A percentile compares a stretch with the other conserved stretches of the same genome.
Conservation (phyloP, 2,888 invertebrate genomes). For the Mimas tiliae region DNA sequence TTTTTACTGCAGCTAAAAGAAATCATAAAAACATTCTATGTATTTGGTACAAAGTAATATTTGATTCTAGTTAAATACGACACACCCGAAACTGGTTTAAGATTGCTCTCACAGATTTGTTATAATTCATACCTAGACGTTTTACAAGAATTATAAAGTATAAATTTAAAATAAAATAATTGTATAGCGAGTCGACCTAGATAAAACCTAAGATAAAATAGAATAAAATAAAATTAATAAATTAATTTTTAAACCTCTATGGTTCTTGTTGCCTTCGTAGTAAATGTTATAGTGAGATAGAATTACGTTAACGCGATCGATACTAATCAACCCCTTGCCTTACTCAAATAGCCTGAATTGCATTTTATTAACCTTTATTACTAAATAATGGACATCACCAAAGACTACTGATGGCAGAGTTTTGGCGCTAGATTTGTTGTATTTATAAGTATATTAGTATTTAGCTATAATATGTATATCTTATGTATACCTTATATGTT, state of each 20-base stretch:
- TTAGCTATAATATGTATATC: too few species aligned
- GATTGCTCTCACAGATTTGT: background rate
- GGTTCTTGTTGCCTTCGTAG: background rate
- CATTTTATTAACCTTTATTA: background rate
- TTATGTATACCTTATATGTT: too few species aligned
- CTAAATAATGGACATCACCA: background rate
- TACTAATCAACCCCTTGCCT: conserved; percentile 7
- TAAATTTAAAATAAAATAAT: background rate
- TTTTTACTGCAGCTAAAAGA: too few species aligned
- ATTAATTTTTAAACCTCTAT: background rate
- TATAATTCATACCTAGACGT: background rate
- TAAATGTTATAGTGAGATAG: background rate
- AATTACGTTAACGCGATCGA: background rate
- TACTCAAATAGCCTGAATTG: conserved; percentile 10
- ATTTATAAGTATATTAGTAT: too few species aligned
- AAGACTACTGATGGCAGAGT: too few species aligned
- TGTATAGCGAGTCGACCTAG: background rate
- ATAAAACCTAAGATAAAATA: background rate
- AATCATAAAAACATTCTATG: too few species aligned
- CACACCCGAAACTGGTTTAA: too few species aligned
- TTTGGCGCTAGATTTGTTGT: too few species aligned
- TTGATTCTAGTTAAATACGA: too few species aligned
- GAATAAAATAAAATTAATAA: background rate
- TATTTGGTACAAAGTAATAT: too few species aligned
- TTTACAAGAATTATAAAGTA: background rate